Percentiles rank a stretch among this genome's conserved stretches.
These are phyloP conservation scores for Magallana angulata DNA, from an alignment of 1,140 invertebrate genomes.

Conservation along the genomic window DNA sequence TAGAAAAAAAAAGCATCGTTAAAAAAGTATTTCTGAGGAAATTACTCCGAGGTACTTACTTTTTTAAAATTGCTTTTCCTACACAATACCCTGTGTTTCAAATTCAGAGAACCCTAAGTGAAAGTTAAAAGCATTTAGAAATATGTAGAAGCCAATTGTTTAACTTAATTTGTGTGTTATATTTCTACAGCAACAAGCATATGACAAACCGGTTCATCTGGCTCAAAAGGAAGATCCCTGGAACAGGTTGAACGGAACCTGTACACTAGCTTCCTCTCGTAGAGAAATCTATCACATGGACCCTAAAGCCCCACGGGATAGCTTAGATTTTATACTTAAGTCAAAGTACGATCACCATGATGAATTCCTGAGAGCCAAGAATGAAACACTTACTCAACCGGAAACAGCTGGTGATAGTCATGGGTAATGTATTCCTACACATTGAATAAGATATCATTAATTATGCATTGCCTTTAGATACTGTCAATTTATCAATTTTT, in stretches of 20 bases:
- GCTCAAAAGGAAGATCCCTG: slow-evolving; percentile 77
- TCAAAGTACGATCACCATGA: slow-evolving; percentile 78
- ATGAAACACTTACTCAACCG: slow-evolving; percentile 76
- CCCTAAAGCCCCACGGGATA: slow-evolving; percentile 77
- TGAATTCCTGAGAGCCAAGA: slow-evolving; percentile 74
- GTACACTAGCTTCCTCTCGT: slow-evolving; percentile 74
- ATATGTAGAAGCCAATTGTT: no score
- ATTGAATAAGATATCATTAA: no score
- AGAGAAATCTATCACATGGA: slow-evolving; percentile 76
- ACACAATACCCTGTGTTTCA: no score
- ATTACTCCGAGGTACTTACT: no score
- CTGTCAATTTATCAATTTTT: no score
- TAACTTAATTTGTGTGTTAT: no score
- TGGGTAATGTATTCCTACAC: slow-evolving; percentile 67
- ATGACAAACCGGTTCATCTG: slow-evolving; percentile 71
- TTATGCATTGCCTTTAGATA: no score
- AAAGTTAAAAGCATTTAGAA: no score
- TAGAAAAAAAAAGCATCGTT: no score
- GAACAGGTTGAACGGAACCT: slow-evolving; percentile 73
- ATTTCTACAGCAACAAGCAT: slow-evolving; percentile 65
- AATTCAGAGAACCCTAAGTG: no score
- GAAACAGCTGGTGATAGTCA: slow-evolving; percentile 76
- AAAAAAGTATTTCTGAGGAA: no score
- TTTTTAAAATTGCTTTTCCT: no score
- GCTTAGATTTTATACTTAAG: slow-evolving; percentile 79